These are phyloP conservation scores for Cataglyphis albicans DNA, from an alignment of 2,888 invertebrate species.

Conservation along the genomic window DNA sequence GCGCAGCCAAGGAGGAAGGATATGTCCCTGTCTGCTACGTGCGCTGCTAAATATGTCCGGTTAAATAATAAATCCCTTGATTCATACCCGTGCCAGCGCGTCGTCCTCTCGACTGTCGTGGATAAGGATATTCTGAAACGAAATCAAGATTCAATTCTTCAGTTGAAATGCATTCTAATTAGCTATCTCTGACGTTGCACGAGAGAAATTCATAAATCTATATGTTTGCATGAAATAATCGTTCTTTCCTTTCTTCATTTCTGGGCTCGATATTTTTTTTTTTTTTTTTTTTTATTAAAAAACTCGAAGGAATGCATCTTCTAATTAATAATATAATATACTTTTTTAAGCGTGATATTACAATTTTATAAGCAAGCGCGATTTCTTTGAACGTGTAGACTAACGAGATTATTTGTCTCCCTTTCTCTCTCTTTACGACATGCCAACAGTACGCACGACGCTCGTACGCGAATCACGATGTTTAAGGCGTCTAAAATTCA, in stretches of 20 bases:
- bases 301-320: not conserved
- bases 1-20: slow-evolving; percentile 25
- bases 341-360: not conserved
- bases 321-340: not conserved
- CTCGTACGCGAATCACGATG: slow-evolving; percentile 64
- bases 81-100: slow-evolving; percentile 41
- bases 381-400: slow-evolving; percentile 25
- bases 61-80: slow-evolving; percentile 53
- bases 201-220: not conserved
- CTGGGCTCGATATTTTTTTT: not conserved
- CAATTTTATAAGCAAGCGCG: slow-evolving; percentile 18
- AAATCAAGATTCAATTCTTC: slow-evolving; percentile 24
- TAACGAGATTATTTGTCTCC: not conserved
- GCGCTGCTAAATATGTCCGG: slow-evolving; percentile 51
- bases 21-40: slow-evolving; percentile 44
- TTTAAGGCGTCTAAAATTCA: slow-evolving; percentile 73
- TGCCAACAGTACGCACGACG: slow-evolving; percentile 47
- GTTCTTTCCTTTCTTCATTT: not conserved
- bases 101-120: slow-evolving; percentile 7
- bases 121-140: not conserved
- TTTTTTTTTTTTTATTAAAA: not conserved
- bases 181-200: not conserved
- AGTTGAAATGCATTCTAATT: not conserved
- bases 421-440: slow-evolving; percentile 49
- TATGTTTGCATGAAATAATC: not conserved